phyloP scores from a whole-genome alignment of 2,888 invertebrate species.

The Aelia acuminata region DNA sequence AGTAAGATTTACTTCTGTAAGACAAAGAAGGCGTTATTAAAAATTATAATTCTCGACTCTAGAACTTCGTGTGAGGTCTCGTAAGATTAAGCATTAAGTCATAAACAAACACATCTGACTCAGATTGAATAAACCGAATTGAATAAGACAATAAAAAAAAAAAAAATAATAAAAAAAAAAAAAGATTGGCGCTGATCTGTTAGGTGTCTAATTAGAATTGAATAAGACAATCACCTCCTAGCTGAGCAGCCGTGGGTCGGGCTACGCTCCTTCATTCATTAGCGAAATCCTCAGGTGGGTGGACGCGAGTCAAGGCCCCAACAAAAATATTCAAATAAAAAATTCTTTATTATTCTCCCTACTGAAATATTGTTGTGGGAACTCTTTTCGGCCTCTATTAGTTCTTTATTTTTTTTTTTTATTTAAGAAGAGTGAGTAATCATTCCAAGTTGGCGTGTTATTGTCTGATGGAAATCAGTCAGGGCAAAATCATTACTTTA shows the following conservation, averaged over 20 bases:
- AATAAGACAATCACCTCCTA: neutral
- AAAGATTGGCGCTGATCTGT: constrained; percentile 13
- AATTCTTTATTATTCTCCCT: constrained; percentile 9
- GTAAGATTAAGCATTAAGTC: neutral
- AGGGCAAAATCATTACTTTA: neutral
- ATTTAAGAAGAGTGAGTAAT: neutral
- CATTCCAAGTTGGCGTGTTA: neutral
- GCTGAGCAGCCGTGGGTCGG: neutral
- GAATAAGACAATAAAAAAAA: no score
- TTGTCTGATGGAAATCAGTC: neutral
- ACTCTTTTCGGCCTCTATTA: neutral
- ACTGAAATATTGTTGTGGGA: constrained; percentile 34
- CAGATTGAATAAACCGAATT: constrained; percentile 6
- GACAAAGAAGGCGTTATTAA: neutral
- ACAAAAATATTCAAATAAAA: constrained; percentile 13
- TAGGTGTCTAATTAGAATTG: constrained; percentile 41
- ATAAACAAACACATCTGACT: neutral
- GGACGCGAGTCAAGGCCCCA: neutral
- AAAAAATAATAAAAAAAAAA: no score
- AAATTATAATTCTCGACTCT: neutral
- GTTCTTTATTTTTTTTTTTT: no score
- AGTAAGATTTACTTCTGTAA: no score
- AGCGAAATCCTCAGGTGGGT: constrained; percentile 8
- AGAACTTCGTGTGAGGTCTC: neutral
- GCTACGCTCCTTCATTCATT: neutral